Evolutionary conservation across 2,888 invertebrate species (phyloP).

Genomic region (Saturnia japonica): DNA sequence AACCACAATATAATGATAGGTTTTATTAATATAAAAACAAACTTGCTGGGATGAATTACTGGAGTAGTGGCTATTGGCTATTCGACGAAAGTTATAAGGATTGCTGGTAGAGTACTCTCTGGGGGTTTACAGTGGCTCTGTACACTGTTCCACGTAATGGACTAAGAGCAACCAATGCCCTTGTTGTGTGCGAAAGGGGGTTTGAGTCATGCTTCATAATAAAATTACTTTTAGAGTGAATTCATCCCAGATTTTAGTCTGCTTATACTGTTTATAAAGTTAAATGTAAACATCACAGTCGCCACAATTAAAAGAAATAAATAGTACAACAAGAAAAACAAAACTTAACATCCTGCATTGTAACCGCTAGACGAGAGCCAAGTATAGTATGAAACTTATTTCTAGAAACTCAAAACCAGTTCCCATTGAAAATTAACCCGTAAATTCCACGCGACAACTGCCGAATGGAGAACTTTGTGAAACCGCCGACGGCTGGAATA

Average conservation of each 20-base stretch:
- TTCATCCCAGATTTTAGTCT: background rate
- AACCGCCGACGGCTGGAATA: constrained; percentile 68
- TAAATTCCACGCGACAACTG: constrained; percentile 79
- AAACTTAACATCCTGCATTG: constrained; percentile 32
- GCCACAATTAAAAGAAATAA: background rate
- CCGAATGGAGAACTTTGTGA: constrained; percentile 74
- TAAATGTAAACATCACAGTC: background rate
- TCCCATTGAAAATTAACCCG: constrained; percentile 79
- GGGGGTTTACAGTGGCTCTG: constrained; percentile 40
- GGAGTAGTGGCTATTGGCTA: constrained; percentile 27
- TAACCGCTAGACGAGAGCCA: constrained; percentile 47
- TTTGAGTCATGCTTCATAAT: constrained; percentile 39
- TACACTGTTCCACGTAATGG: constrained; percentile 44
- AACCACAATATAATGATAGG: background rate
- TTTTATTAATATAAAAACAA: background rate
- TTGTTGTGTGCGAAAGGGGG: constrained; percentile 14
- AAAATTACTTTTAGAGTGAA: constrained; percentile 37
- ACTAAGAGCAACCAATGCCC: constrained; percentile 32
- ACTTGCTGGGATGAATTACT: background rate
- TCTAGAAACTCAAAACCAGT: constrained; percentile 65
- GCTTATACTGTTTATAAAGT: background rate
- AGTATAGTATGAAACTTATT: constrained; percentile 65
- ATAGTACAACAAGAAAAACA: constrained; percentile 13
- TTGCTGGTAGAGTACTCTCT: constrained; percentile 46
- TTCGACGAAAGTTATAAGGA: constrained; percentile 52